These are phyloP conservation scores for Eulemur mongoz DNA, from an alignment of 2,797 vertebrate genomes.

Conservation along the genomic window DNA sequence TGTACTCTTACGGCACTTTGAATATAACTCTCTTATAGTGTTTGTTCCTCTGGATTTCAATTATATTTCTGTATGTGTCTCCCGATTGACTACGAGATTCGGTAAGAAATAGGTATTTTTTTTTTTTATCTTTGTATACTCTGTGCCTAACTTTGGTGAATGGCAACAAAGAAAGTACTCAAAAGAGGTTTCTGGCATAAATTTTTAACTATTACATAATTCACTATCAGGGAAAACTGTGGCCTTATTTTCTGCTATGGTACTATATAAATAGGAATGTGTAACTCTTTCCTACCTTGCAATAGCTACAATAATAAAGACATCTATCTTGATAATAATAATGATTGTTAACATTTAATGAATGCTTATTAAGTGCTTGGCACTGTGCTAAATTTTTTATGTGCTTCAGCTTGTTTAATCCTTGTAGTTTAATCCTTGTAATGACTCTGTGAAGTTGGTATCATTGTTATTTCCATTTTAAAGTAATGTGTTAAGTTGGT, in stretches of 20 bases:
- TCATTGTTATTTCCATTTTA: background rate
- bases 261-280: background rate
- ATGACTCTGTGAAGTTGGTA: background rate
- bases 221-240: background rate
- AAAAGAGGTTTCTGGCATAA: background rate
- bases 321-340: background rate
- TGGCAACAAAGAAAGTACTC: background rate
- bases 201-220: background rate
- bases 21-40: background rate
- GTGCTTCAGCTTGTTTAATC: background rate
- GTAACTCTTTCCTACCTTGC: background rate
- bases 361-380: background rate
- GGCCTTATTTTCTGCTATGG: background rate
- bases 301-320: background rate
- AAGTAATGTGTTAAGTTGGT: background rate
- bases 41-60: constrained; percentile 36
- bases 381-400: background rate
- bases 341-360: background rate
- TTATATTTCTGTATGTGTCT: background rate
- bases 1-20: background rate
- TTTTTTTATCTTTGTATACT: background rate
- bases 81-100: background rate
- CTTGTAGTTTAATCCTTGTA: background rate
- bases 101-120: background rate
- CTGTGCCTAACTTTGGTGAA: background rate